phyloP scores from a whole-genome alignment of 2,797 vertebrate genomes.

The Notolepis coatsorum region DNA sequence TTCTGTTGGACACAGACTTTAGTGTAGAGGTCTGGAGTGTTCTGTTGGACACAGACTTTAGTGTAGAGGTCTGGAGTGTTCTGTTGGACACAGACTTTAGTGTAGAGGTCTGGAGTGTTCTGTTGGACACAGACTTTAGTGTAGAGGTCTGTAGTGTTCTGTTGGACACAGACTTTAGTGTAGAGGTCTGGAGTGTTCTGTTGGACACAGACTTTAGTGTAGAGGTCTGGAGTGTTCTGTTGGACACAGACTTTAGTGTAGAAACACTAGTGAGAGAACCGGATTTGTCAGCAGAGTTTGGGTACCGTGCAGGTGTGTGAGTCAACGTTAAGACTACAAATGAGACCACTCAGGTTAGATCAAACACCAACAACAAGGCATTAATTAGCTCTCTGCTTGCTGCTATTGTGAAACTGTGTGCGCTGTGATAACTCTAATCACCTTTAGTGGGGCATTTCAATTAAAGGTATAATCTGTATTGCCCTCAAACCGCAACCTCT shows the following conservation, averaged over 20 bases:
- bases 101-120: constrained; percentile 7
- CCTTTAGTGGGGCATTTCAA: not conserved
- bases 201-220: constrained; percentile 45
- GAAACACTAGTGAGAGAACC: constrained; percentile 13
- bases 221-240: constrained; percentile 5
- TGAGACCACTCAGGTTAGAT: constrained; percentile 6
- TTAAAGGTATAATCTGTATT: no score
- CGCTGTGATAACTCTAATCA: not conserved
- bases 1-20: constrained; percentile 43
- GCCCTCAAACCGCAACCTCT: no score
- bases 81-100: constrained; percentile 45
- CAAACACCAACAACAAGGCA: not conserved
- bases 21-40: constrained; percentile 21
- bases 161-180: constrained; percentile 47
- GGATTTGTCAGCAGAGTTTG: constrained; percentile 20
- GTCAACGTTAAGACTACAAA: constrained; percentile 25
- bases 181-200: constrained; percentile 6
- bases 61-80: constrained; percentile 14
- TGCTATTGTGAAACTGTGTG: constrained; percentile 4
- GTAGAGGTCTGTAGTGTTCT: constrained; percentile 4
- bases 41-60: constrained; percentile 45
- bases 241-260: constrained; percentile 46
- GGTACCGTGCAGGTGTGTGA: constrained; percentile 1
- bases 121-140: constrained; percentile 46
- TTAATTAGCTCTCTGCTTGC: constrained; percentile 3